Conservation (phyloP, 1,140 invertebrate genomes). For the Procambarus clarkii region DNA sequence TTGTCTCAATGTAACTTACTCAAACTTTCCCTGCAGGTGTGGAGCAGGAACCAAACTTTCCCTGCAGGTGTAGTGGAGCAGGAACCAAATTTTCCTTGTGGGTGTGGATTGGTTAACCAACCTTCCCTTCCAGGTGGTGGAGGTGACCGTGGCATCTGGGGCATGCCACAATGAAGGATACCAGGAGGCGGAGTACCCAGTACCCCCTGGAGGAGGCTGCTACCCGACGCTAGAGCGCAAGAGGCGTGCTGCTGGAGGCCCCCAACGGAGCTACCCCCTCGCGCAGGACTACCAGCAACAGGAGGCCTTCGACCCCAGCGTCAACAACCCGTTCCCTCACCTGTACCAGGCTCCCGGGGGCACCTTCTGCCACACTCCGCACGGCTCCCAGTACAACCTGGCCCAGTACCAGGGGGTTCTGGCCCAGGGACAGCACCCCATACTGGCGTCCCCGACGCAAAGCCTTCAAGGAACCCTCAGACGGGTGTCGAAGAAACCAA, state of each 20-base stretch:
- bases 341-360: constrained; percentile 5
- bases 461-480: constrained; percentile 32
- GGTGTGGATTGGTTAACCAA: not conserved
- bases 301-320: not conserved
- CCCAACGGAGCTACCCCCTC: not conserved
- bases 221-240: constrained; percentile 4
- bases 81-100: no score
- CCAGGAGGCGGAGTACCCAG: not conserved
- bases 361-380: not conserved
- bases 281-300: not conserved
- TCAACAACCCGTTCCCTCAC: constrained; percentile 21
- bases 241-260: not conserved
- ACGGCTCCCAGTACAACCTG: constrained; percentile 36
- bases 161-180: not conserved
- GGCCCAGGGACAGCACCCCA: not conserved
- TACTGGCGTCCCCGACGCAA: not conserved
- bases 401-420: not conserved
- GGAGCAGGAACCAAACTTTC: no score
- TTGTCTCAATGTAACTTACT: no score
- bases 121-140: not conserved
- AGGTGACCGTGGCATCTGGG: not conserved
- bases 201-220: not conserved
- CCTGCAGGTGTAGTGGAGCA: no score
- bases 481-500: not conserved
- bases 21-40: no score